Percentiles rank a stretch among this genome's conserved stretches.
Conservation (phyloP, 2,113 vertebrate genomes). For the Coptodon rendalli region DNA sequence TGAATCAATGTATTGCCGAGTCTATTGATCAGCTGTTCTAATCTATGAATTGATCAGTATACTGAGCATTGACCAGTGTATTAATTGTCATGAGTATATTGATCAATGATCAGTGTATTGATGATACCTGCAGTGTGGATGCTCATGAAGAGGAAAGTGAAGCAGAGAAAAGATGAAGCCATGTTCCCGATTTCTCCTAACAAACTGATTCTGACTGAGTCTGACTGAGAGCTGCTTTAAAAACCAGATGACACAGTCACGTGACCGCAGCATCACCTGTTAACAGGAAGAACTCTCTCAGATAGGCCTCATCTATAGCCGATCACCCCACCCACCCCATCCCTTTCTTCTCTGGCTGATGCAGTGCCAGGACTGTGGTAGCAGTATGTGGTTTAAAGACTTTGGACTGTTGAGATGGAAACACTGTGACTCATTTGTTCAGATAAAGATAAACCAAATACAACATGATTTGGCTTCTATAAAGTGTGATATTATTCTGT, state of each 20-base stretch:
- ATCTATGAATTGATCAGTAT: background rate
- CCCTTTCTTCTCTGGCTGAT: no score
- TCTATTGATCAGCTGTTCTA: no score
- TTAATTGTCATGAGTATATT: no score
- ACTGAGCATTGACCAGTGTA: no score
- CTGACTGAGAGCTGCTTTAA: background rate
- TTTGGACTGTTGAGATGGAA: no score
- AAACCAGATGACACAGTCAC: background rate
- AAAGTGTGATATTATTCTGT: fast-evolving
- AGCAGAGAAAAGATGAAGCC: background rate
- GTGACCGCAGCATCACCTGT: slow-evolving; percentile 20
- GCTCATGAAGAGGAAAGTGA: background rate
- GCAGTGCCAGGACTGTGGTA: no score
- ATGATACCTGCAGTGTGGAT: background rate
- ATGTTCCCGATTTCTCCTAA: background rate
- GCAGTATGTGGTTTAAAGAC: no score
- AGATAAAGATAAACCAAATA: no score
- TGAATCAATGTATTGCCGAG: background rate
- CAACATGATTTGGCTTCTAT: no score
- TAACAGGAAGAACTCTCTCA: slow-evolving; percentile 3
- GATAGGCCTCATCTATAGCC: no score
- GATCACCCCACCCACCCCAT: no score
- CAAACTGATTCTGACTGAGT: background rate
- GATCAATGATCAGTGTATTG: background rate
- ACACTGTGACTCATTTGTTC: no score